Percentiles rank a stretch among this genome's conserved stretches.
These are phyloP conservation scores for Hipposideros armiger DNA, from an alignment of 2,113 vertebrate genomes.

Conservation along the genomic window DNA sequence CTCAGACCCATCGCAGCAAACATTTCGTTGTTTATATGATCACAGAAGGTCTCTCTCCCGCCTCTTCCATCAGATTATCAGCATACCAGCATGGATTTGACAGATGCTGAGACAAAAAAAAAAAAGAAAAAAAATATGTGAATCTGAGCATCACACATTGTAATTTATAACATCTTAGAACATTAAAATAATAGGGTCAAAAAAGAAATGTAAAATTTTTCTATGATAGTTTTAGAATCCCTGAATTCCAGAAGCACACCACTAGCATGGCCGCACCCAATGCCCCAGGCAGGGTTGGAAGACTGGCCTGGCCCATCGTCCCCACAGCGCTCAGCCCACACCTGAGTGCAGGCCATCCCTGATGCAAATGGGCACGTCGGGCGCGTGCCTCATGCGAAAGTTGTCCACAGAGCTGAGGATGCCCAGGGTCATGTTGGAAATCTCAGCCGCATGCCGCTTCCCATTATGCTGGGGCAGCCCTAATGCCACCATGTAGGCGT, in stretches of 20 bases:
- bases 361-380: constrained; percentile 91
- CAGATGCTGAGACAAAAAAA: neutral
- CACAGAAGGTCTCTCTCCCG: neutral
- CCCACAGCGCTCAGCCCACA: constrained; percentile 23
- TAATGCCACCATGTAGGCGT: constrained; percentile 85
- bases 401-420: constrained; percentile 94
- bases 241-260: neutral
- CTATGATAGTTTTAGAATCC: neutral
- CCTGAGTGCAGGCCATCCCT: constrained; percentile 95
- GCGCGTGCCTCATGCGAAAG: constrained; percentile 94
- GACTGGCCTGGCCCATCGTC: fast-evolving
- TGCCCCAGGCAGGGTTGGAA: neutral
- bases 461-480: constrained; percentile 93
- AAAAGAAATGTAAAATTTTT: neutral
- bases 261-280: neutral
- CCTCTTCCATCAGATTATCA: neutral
- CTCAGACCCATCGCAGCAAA: neutral
- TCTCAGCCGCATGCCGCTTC: constrained; percentile 92
- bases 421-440: constrained; percentile 95
- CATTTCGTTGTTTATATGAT: neutral
- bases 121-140: neutral
- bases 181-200: neutral
- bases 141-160: neutral
- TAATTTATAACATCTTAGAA: neutral
- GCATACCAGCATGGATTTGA: neutral